Evolutionary conservation across 64 coral and sea anemone genomes (phyloP).

Genomic region (Montipora foliosa): DNA sequence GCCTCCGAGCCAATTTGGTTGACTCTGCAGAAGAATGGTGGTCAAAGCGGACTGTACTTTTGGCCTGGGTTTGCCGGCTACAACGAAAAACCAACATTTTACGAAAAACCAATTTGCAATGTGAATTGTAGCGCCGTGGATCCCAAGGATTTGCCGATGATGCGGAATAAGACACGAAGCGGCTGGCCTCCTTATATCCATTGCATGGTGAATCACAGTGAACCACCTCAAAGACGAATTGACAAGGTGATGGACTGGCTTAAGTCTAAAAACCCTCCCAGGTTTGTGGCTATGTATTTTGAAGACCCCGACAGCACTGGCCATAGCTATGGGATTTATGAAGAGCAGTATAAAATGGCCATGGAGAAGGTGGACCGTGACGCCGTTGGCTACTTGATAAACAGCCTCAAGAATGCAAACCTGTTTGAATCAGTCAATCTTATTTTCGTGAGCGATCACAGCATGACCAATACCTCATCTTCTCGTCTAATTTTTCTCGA

Average conservation of each 20-base stretch:
- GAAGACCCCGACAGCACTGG: constrained; percentile 61
- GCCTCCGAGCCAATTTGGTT: constrained; percentile 86
- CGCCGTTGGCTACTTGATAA: constrained; percentile 74
- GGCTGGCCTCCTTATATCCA: constrained; percentile 71
- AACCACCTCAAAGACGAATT: constrained; percentile 43
- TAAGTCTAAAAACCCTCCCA: constrained; percentile 40
- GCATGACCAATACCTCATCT: constrained; percentile 66
- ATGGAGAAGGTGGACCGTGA: constrained; percentile 61
- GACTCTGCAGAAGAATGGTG: constrained; percentile 74
- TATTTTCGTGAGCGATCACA: constrained; percentile 76
- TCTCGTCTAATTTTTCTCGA: constrained; percentile 63
- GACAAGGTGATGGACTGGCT: constrained; percentile 84
- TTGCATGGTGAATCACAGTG: constrained; percentile 74
- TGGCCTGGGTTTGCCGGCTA: constrained; percentile 91
- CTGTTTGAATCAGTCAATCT: constrained; percentile 82
- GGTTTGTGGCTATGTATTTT: constrained; percentile 72
- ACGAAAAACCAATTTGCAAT: constrained; percentile 75
- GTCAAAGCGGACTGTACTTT: constrained; percentile 66
- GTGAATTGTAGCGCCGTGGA: constrained; percentile 63
- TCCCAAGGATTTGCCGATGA: constrained; percentile 36
- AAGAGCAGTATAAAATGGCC: constrained; percentile 48
- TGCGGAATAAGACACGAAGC: constrained; percentile 47
- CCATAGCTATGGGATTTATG: constrained; percentile 35
- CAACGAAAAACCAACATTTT: constrained; percentile 63
- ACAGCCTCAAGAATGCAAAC: constrained; percentile 59